phyloP scores from a whole-genome alignment of 2,113 vertebrate genomes.

The Colistium nudipinnis region DNA sequence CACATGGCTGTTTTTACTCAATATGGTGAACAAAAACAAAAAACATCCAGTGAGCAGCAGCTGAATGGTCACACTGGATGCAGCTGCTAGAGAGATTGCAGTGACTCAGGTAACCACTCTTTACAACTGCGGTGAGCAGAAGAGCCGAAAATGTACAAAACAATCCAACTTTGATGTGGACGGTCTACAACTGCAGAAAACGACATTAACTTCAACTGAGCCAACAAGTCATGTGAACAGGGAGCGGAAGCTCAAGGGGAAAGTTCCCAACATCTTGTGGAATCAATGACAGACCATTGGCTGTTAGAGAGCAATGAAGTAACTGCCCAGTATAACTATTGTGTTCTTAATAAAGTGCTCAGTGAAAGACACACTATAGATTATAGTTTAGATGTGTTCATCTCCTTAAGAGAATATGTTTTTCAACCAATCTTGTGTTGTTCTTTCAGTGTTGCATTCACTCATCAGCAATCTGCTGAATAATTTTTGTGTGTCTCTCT shows the following conservation, averaged over 20 bases:
- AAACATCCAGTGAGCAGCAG: no score
- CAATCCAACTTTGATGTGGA: no score
- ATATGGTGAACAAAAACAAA: no score
- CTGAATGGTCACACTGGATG: neutral
- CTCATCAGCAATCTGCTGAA: neutral
- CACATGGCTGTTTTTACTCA: no score
- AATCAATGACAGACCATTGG: neutral
- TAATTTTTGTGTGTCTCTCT: slow-evolving; percentile 50
- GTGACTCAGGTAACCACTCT: neutral
- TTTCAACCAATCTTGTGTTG: neutral
- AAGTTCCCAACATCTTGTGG: neutral
- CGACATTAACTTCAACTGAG: no score
- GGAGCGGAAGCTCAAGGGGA: neutral
- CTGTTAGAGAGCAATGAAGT: neutral
- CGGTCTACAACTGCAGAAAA: no score
- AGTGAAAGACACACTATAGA: neutral
- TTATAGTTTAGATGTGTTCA: neutral
- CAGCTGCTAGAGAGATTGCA: neutral
- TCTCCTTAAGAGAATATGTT: neutral
- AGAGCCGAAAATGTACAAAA: no score
- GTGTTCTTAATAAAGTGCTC: neutral
- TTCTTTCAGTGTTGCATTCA: neutral
- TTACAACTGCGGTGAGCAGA: neutral
- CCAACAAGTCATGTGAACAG: no score
- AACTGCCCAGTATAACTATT: neutral